These are phyloP conservation scores for Platysternon megacephalum DNA, from an alignment of 2,113 vertebrate species.

Conservation along the genomic window DNA sequence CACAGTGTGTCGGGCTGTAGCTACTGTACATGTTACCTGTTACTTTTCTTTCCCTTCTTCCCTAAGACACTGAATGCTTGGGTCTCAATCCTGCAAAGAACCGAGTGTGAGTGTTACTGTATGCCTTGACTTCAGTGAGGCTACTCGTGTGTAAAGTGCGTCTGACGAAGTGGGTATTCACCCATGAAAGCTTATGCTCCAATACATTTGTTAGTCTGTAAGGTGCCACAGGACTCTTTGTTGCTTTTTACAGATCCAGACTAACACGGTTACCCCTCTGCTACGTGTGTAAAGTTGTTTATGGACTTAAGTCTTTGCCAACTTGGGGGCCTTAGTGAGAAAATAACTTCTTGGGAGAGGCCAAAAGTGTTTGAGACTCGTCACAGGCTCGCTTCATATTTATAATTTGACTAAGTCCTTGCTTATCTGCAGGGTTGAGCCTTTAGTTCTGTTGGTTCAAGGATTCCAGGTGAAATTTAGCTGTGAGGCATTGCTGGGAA, in stretches of 20 bases:
- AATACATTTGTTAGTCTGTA: too few relatives aligned
- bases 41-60: neutral
- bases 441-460: neutral
- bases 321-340: neutral
- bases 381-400: neutral
- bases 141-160: neutral
- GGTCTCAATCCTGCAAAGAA: neutral
- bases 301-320: neutral
- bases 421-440: neutral
- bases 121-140: neutral
- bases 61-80: neutral
- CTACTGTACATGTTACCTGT: neutral
- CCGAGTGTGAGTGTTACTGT: neutral
- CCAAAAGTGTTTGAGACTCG: neutral
- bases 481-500: neutral
- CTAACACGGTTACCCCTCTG: too few relatives aligned
- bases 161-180: too few relatives aligned
- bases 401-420: neutral
- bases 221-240: too few relatives aligned
- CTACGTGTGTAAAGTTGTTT: too few relatives aligned
- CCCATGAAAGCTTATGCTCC: too few relatives aligned
- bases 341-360: neutral
- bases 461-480: neutral
- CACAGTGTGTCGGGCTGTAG: neutral
- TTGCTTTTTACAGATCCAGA: too few relatives aligned